These are phyloP conservation scores for Perca schrenkii DNA, from an alignment of 2,113 vertebrate genomes.

Conservation along the genomic window DNA sequence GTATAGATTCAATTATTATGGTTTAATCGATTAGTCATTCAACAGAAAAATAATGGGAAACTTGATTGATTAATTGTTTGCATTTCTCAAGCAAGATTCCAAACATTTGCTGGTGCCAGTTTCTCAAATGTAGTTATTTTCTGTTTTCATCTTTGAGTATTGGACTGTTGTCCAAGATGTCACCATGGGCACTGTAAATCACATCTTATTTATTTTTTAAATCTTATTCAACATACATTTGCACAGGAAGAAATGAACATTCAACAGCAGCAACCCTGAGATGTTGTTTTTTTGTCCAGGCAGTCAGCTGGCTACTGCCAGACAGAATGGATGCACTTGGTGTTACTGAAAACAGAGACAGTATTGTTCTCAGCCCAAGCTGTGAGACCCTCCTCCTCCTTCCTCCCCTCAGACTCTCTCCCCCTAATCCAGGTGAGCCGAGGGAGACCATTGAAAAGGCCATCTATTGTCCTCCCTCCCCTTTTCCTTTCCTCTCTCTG, in stretches of 20 bases:
- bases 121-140: background rate
- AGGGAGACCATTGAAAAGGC: conserved; percentile 66
- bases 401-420: conserved; percentile 4
- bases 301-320: conserved; percentile 50
- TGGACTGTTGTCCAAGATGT: background rate
- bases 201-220: background rate
- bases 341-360: conserved; percentile 65
- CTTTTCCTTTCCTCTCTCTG: background rate
- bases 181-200: background rate
- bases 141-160: background rate
- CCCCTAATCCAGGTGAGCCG: conserved; percentile 70
- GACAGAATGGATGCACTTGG: conserved; percentile 58
- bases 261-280: conserved; percentile 22
- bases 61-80: background rate
- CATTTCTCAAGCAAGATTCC: background rate
- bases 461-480: conserved; percentile 61
- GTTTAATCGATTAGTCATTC: background rate
- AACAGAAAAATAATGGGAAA: background rate
- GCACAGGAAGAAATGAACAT: background rate
- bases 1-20: background rate
- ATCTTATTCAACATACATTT: background rate
- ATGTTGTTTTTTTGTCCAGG: conserved; percentile 31
- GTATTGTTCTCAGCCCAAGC: conserved; percentile 69
- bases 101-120: too few relatives aligned
- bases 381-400: conserved; percentile 49